These are phyloP conservation scores for Procambarus virginalis DNA, from an alignment of 1,140 invertebrate genomes.

Conservation along the genomic window DNA sequence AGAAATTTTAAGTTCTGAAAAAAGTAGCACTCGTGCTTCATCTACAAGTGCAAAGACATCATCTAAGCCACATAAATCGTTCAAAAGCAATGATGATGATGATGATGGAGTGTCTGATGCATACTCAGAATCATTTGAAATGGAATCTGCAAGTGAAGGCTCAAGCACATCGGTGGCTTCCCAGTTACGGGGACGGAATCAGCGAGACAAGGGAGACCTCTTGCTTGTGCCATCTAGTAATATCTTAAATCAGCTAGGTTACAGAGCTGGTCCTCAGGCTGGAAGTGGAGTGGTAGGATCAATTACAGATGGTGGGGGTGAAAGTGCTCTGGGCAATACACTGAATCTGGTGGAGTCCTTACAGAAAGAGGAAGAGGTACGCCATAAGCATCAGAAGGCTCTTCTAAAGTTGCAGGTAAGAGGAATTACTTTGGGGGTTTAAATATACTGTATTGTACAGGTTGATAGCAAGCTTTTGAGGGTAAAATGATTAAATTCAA, in stretches of 20 bases:
- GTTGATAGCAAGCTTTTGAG: too few species aligned
- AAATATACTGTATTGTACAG: too few species aligned
- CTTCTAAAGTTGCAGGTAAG: slow-evolving; percentile 57
- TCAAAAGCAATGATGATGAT: slow-evolving; percentile 4
- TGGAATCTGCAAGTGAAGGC: slow-evolving; percentile 46
- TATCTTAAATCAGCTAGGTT: slow-evolving; percentile 19
- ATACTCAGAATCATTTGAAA: slow-evolving; percentile 60
- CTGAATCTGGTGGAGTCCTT: slow-evolving; percentile 54
- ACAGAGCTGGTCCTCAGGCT: background rate
- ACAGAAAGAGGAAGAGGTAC: slow-evolving; percentile 59
- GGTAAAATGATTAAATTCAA: too few species aligned
- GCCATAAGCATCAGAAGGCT: slow-evolving; percentile 46
- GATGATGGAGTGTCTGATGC: background rate
- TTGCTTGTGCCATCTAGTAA: slow-evolving; percentile 28
- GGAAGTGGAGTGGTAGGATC: slow-evolving; percentile 10
- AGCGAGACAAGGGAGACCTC: slow-evolving; percentile 32
- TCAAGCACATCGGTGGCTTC: slow-evolving; percentile 7
- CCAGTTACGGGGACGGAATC: slow-evolving; percentile 4
- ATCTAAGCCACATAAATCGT: background rate
- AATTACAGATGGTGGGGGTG: slow-evolving; percentile 5
- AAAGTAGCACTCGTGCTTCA: background rate
- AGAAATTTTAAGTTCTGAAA: background rate
- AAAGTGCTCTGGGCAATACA: slow-evolving; percentile 35
- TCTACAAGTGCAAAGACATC: background rate
- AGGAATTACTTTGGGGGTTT: background rate